Evolutionary conservation across 2,888 invertebrate species (phyloP), one percentile per base, ranked within the genome.

Genomic region (Nomada fucata): DNA sequence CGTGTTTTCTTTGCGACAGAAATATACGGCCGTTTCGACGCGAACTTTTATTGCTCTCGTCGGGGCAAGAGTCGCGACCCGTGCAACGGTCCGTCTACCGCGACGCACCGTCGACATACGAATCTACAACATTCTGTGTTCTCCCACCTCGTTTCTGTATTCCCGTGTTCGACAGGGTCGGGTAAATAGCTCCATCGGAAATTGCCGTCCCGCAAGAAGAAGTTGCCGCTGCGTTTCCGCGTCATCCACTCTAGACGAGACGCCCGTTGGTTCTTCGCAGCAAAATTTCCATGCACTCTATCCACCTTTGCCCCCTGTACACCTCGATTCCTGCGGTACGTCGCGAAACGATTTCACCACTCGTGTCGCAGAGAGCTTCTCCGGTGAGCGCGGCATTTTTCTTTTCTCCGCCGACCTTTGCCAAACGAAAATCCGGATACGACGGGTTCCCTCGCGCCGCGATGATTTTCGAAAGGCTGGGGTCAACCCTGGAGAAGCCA

Each of bases 11-110:
- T 69, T 29, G 50, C 60, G 60, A 29, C 50, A 3, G 18, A 15
- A 50, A 50, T 29, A 59, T 18, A 18, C 29, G 20, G 13, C n/a
- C 42, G 18, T 42, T 53, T 20, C 50, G 23, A 44, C 63, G 53
- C n/a, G 53, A 65, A 65, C 64, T 73, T 64, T 55, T 64, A 36
- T 64, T 63, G 47, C 53, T 72, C 26, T 23, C 23, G 2, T 73
- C 47, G 20, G 18, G 52, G 57, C 20, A 72, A 55, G 72, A 72
- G 55, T 64, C 9, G 64, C 13, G 42, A 29, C 44, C 63, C n/a
- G 23, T 10, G 18, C 26, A 55, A 29, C 47, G 53, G 61, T 55
- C 60, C 29, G 18, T 53, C 29, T 57, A 1, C 7, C 70, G 75
- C 20, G 26, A 44, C 29, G 36, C 29, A 55, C 47, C n/a, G 10